These are phyloP conservation scores for Thelaira solivaga DNA, from an alignment of 2,888 invertebrate genomes.

Conservation along the genomic window DNA sequence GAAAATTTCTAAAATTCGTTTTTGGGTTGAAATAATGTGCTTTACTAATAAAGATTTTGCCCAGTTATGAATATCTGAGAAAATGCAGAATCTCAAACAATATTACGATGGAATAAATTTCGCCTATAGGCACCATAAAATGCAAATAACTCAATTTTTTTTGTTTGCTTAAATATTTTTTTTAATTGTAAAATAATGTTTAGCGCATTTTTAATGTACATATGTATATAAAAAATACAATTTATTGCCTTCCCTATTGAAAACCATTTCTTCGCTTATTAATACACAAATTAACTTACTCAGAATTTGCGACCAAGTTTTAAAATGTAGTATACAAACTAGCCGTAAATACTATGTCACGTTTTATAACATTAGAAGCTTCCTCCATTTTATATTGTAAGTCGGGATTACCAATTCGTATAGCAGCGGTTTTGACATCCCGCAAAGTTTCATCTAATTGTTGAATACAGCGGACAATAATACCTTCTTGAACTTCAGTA, in stretches of 20 bases:
- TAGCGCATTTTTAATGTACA: too few species aligned
- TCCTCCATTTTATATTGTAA: constrained; percentile 96
- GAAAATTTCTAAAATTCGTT: too few species aligned
- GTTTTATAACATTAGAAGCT: constrained; percentile 92
- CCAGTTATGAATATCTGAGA: too few species aligned
- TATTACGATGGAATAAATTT: too few species aligned
- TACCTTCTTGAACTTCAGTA: constrained; percentile 97
- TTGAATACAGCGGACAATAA: constrained; percentile 97
- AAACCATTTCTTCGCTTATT: neutral
- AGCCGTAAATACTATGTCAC: constrained; percentile 98
- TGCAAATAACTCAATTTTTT: too few species aligned
- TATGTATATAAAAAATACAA: constrained; percentile 2
- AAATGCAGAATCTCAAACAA: too few species aligned
- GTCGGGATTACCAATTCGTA: constrained; percentile 94
- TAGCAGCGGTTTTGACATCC: constrained; percentile 93
- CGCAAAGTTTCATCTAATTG: constrained; percentile 94
- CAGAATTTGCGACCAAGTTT: constrained; percentile 23
- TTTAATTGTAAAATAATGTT: neutral
- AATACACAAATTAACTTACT: constrained; percentile 22
- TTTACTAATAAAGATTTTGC: too few species aligned
- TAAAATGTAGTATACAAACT: constrained; percentile 88
- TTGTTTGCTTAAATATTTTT: neutral
- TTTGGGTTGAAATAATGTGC: too few species aligned
- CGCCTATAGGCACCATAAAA: too few species aligned
- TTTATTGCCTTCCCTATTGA: neutral